Evolutionary conservation across 37 sponge, comb jelly and placozoan species (phyloP).

Genomic region (Theonella swinhoei): DNA sequence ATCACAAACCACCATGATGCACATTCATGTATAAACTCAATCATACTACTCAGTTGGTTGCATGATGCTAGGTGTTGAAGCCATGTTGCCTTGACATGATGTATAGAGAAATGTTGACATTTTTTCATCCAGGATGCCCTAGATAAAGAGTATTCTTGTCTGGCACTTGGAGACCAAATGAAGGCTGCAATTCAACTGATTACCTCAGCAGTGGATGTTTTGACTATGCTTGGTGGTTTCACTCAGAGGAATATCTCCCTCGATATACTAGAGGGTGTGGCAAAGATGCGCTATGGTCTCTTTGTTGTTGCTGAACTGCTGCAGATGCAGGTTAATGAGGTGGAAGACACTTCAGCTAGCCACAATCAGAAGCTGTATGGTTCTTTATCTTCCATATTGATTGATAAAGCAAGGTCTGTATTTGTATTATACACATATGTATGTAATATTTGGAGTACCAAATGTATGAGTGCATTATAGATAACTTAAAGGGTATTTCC

Average conservation of each 20-base stretch:
- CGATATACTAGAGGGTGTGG: slow-evolving; percentile 53
- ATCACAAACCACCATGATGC: too few species aligned
- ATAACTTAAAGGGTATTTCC: too few species aligned
- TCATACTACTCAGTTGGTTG: too few species aligned
- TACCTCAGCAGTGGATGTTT: background rate
- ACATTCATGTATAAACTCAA: background rate
- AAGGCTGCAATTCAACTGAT: background rate
- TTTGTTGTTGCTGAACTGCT: slow-evolving; percentile 45
- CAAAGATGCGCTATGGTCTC: slow-evolving; percentile 42
- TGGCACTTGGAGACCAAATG: slow-evolving; percentile 2
- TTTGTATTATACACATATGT: too few species aligned
- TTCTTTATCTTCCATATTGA: too few species aligned
- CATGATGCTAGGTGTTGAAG: too few species aligned
- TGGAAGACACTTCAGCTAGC: background rate
- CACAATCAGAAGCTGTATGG: background rate
- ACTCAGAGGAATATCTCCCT: slow-evolving; percentile 4
- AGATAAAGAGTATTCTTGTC: slow-evolving; percentile 28
- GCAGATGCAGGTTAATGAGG: background rate
- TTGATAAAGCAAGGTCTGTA: too few species aligned
- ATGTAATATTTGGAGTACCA: too few species aligned
- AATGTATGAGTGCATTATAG: too few species aligned
- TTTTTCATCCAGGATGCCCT: slow-evolving; percentile 55
- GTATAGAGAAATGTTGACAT: too few species aligned
- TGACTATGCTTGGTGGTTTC: background rate
- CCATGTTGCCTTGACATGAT: too few species aligned